These are phyloP conservation scores for Drosophila navojoa DNA, from an alignment of 1,140 invertebrate species.

Conservation along the genomic window DNA sequence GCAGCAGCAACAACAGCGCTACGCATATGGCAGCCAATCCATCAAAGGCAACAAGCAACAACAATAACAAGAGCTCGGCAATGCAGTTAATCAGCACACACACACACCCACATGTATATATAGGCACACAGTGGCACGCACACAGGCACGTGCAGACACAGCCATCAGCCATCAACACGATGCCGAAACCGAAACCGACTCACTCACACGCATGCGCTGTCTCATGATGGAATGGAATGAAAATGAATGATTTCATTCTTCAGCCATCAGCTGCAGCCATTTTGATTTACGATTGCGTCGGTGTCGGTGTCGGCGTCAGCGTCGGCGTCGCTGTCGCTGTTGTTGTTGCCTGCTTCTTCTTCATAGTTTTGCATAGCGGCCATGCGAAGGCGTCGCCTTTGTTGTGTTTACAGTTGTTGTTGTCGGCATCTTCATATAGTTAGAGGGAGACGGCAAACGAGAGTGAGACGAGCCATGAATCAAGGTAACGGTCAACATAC, in stretches of 20 bases:
- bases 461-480: conserved; percentile 9
- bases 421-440: conserved; percentile 55
- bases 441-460: conserved; percentile 1
- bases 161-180: conserved; percentile 55
- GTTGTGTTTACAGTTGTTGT: conserved; percentile 27
- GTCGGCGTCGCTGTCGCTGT: not conserved
- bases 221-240: conserved; percentile 36
- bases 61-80: conserved; percentile 39
- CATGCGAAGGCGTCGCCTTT: conserved; percentile 69
- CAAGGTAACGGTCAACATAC: conserved; percentile 68
- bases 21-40: conserved; percentile 42
- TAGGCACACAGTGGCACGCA: not conserved
- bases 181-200: conserved; percentile 30
- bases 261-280: conserved; percentile 75
- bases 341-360: conserved; percentile 14
- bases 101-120: not conserved
- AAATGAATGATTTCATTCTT: conserved; percentile 77
- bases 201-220: conserved; percentile 73
- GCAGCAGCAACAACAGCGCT: not conserved
- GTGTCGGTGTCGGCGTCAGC: conserved; percentile 20
- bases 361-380: conserved; percentile 46
- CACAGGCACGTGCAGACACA: conserved; percentile 16
- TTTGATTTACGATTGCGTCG: conserved; percentile 72
- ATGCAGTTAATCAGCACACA: conserved; percentile 53
- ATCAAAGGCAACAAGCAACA: conserved; percentile 48